Base-by-base conservation (phyloP, 2,888 invertebrate species). In the Limnephilus auricula region DNA sequence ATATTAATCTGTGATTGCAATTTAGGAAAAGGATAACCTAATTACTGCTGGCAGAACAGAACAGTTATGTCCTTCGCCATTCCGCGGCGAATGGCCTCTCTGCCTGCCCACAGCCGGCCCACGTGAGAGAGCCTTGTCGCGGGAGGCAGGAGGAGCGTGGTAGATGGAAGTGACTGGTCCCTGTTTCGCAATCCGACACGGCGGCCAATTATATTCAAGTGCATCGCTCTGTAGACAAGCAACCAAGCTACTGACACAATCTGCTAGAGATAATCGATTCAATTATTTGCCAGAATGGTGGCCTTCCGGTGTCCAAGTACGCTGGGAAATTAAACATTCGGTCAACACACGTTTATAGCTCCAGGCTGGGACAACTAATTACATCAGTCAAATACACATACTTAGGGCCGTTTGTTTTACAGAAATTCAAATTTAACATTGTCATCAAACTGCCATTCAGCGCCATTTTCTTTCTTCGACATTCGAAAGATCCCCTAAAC, bases 1-100 rank as follows among this genome's bases (percentile, higher is more conserved):
- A 65, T 65, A 65, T 65, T 65, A n/a, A 65, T 65, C 65, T 18
- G 9, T n/a, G 25, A n/a, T n/a, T n/a, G 65, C 65, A 65, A 65
- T 65, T 65, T 65, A 25, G 65, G 65, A 65, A 65, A 65, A 37
- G 84, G 45, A 85, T 85, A 85, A 85, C 40, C 85, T 30, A 40
- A 85, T 85, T 85, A 40, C 65, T 65, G 5, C 9, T 9, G 40
- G 40, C 85, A 15, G 15, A 45, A 45, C 85, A 85, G 45, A 85
- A 40, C 40, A 34, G 85, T 84, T 84, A 84, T 40, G 85, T 85
- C 85, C 85, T 85, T 85, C 85, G 85, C 40, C 40, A 37, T 34
- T 65, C 65, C 65, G 65, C 65, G n/a, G 18, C 82, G 84, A 40
- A 40, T 30, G 84, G 40, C 84, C 85, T n/a, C 37, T 5, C 25